A percentile compares a stretch with the other conserved stretches of the same genome.
These are phyloP conservation scores for Trichechus manatus DNA, from an alignment of 2,113 vertebrate species.

Conservation along the genomic window DNA sequence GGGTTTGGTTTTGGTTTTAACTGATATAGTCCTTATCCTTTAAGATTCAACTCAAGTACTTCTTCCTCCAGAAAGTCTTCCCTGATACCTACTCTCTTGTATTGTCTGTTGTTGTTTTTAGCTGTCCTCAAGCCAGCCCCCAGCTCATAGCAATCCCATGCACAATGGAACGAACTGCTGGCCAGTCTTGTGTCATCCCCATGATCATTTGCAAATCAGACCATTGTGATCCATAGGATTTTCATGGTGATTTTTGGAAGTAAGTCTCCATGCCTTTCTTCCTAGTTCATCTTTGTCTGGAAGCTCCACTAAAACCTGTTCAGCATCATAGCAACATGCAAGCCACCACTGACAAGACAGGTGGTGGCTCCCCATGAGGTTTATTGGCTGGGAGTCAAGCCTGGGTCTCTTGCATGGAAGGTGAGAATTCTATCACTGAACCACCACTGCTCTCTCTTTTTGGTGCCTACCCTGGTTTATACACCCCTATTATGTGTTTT, in stretches of 20 bases:
- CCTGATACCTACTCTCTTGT: background rate
- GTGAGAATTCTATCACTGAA: background rate
- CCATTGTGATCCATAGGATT: background rate
- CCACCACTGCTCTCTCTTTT: background rate
- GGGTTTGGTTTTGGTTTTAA: background rate
- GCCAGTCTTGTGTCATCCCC: background rate
- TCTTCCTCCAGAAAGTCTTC: background rate
- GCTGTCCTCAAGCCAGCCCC: background rate
- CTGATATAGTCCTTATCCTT: background rate
- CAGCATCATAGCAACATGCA: background rate
- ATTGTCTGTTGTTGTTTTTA: background rate
- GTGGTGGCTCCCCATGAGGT: background rate
- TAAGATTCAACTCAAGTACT: background rate
- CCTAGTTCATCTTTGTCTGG: background rate
- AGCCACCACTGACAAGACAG: background rate
- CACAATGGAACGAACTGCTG: background rate
- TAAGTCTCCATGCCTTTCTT: background rate
- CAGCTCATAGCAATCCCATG: background rate
- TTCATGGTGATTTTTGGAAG: background rate
- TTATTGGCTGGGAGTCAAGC: background rate
- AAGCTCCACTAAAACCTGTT: background rate
- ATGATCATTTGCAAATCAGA: background rate
- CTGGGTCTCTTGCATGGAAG: background rate
- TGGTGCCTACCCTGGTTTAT: background rate
- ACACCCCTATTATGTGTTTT: background rate